These are phyloP conservation scores for Alethe diademata DNA, from an alignment of 2,113 vertebrate species.

Conservation along the genomic window DNA sequence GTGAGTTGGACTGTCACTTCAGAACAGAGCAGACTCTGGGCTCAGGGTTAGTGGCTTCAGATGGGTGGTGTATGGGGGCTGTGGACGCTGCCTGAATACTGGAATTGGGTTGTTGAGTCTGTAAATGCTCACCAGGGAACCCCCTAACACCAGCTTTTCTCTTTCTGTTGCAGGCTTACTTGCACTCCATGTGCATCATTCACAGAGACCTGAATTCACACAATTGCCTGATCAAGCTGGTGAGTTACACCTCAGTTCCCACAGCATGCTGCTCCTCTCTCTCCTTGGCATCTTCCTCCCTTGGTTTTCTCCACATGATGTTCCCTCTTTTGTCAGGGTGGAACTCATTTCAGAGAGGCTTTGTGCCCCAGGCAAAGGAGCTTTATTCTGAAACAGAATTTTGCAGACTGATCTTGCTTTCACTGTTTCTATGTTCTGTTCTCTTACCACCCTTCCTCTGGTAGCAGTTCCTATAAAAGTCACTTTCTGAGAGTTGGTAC, in stretches of 20 bases:
- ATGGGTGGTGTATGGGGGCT: not conserved
- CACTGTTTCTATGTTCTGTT: not conserved
- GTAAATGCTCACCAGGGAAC: not conserved
- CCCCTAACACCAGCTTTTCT: not conserved
- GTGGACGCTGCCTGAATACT: not conserved
- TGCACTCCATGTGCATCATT: slow-evolving; percentile 93
- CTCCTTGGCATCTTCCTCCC: not conserved
- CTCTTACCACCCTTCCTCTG: not conserved
- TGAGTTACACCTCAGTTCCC: slow-evolving; percentile 62
- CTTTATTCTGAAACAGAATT: not conserved
- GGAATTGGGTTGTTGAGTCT: not conserved
- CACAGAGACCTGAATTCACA: slow-evolving; percentile 93
- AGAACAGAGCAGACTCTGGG: not conserved
- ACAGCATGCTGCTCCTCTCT: not conserved
- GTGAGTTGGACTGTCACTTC: slow-evolving; percentile 71
- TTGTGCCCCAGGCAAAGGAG: not conserved
- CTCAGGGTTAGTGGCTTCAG: not conserved
- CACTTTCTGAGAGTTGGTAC: not conserved
- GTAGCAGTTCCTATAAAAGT: not conserved
- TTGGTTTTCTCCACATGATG: not conserved
- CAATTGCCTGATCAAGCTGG: slow-evolving; percentile 95
- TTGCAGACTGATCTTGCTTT: not conserved
- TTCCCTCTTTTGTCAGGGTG: not conserved
- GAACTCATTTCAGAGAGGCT: not conserved
- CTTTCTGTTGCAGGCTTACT: slow-evolving; percentile 82